Conservation (phyloP, 2,797 vertebrate genomes). For the Melanotaenia maccullochi region DNA sequence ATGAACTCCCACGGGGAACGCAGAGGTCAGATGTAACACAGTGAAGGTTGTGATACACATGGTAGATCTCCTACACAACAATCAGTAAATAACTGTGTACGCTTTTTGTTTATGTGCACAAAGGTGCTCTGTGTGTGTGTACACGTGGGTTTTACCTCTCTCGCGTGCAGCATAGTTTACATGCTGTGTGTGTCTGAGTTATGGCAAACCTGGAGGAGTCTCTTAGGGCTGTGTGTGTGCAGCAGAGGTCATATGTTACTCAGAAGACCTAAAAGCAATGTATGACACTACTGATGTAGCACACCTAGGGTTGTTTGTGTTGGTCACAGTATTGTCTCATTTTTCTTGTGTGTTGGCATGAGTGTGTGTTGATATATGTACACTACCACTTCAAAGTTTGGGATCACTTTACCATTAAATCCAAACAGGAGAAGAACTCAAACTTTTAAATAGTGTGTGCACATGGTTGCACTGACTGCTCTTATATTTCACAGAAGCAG, state of each 20-base stretch:
- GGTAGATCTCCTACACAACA: constrained; percentile 17
- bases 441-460: background rate
- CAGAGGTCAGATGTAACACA: constrained; percentile 44
- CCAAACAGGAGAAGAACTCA: too few species aligned
- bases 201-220: constrained; percentile 5
- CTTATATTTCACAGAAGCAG: background rate
- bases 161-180: background rate
- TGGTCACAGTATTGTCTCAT: background rate
- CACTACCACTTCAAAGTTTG: too few species aligned
- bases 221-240: constrained; percentile 15
- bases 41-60: constrained; percentile 34
- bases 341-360: background rate
- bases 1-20: constrained; percentile 9
- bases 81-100: background rate
- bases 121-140: background rate
- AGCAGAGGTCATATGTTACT: constrained; percentile 39
- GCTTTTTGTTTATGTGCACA: background rate
- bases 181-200: constrained; percentile 5
- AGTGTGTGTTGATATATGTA: background rate
- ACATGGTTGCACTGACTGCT: background rate
- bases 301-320: constrained; percentile 12
- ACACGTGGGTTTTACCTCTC: background rate
- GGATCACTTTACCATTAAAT: too few species aligned
- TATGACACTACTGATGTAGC: constrained; percentile 12
- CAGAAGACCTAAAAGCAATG: constrained; percentile 19